Base-by-base conservation (phyloP, 2,797 vertebrate species). In the Xenopus petersii region DNA sequence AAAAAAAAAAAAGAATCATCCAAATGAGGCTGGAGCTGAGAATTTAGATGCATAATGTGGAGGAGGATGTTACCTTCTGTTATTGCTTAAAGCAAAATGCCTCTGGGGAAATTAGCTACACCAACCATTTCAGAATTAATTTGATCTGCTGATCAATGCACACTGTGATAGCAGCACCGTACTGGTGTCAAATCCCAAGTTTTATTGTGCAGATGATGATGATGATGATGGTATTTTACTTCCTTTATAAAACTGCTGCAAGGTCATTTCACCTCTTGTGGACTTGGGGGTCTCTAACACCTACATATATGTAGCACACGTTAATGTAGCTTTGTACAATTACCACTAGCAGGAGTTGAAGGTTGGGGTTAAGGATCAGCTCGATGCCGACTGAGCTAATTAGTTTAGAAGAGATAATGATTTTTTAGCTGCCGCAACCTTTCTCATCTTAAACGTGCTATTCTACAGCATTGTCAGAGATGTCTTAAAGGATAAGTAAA, bases 81-180 rank as follows among this genome's bases (percentile, higher is more conserved):
- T 63, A 33, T 64, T 64, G 16, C 26, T 64, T 46, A 46, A 47
- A 47, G 62, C 15, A 47, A 64, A 64, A 46, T 64, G 15, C 36
- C 33, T 64, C 36, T 17, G 10, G 33, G 36, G 36, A 64, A 64
- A 64, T 36, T 42, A 64, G 62, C n/a, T 16, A 46, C 36, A 64
- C 16, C 33, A 47, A 64, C 4, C 15, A 16, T 47, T 64, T 64
- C 62, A 64, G 33, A 64, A 64, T 64, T 46, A 46, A 64, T 64
- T 64, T 64, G 33, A 46, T 64, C 13, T 46, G 15, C 16, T 64
- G 62, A 64, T 64, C 62, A 64, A 46, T 64, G n/a, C 36, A 46
- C 12, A 60, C 58, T 64, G 62, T 9, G 33, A 59, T 24, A 21
- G 56, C 56, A 24, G 8, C 56, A 21, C 46, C 36, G 3, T 17